Base-by-base conservation (phyloP, 2,888 invertebrate species). In the Drosophila percnosoma region DNA sequence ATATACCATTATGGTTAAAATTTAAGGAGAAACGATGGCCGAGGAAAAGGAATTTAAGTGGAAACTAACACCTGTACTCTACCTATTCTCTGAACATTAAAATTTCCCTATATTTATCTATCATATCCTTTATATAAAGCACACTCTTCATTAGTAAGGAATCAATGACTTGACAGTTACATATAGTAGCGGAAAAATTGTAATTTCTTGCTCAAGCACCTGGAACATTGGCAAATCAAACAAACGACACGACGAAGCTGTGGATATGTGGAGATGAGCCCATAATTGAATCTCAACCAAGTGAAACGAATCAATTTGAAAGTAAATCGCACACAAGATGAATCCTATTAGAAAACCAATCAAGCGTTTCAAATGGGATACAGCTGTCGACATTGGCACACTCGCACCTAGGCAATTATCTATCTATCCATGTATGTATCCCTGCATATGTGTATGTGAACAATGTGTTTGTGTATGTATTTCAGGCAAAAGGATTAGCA, bases 141-240 rank as follows among this genome's bases (percentile, higher is more conserved):
- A 15, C 7, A n/a, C 36, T 10, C n/a, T 40, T 51, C 27, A 36
- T 29, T 57, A 52, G 70, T 58, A 27, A 10, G 31, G 11, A 63
- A 52, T 61, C 68, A 70, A 82, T 81, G 54, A 80, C 76, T 75
- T 75, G 82, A 72, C 79, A 68, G 67, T 38, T 11, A 2, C n/a
- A 86, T 80, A 89, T 78, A 64, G 52, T 64, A 87, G 90, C 91
- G 87, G 73, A 75, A 63, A 88, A 91, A 90, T 91, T 71, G 64
- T 57, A 90, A 90, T 91, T 92, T 91, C 90, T 80, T 89, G 90
- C 82, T 84, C 84, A 82, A 91, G 90, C 88, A 91, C 79, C 92
- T 91, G 92, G 89, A 92, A 90, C 89, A 90, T 87, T 77, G 80
- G 68, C 75, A 70, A 75, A 60, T 68, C 80, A 84, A 86, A 82